Evolutionary conservation across 1,140 invertebrate genomes (phyloP).

Genomic region (Heliconius melpomene): DNA sequence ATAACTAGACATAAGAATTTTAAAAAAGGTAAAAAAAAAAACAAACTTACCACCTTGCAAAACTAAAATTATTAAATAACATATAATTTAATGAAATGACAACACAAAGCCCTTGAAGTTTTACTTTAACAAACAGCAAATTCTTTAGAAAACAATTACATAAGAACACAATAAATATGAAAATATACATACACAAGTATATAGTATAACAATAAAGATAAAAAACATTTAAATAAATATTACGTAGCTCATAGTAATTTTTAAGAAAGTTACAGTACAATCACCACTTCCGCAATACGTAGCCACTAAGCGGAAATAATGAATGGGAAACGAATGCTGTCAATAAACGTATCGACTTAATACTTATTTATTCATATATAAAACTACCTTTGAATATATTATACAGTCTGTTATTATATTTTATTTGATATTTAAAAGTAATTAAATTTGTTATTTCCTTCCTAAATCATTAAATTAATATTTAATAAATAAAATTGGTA

Average conservation of each 20-base stretch:
- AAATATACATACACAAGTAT: not conserved
- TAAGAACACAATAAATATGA: not conserved
- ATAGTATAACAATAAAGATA: not conserved
- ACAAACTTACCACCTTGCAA: too few relatives aligned
- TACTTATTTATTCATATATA: not conserved
- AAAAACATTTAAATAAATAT: slow-evolving; percentile 6
- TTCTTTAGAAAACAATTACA: not conserved
- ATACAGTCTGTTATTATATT: not conserved
- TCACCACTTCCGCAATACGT: slow-evolving; percentile 22
- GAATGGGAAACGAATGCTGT: slow-evolving; percentile 19
- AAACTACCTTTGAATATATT: not conserved
- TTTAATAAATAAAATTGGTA: not conserved
- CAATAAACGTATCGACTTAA: not conserved
- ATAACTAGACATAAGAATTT: too few relatives aligned
- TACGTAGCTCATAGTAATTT: slow-evolving; percentile 10
- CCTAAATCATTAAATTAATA: not conserved
- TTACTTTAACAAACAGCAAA: not conserved
- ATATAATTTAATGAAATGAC: not conserved
- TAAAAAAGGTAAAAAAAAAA: too few relatives aligned
- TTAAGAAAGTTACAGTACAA: slow-evolving; percentile 1
- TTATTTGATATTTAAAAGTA: not conserved
- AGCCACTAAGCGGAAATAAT: slow-evolving; percentile 19
- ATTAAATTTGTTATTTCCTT: not conserved
- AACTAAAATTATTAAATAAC: too few relatives aligned
- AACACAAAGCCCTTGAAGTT: not conserved